Evolutionary conservation across 1,140 invertebrate genomes (phyloP), one percentile per base, ranked within the genome.

Genomic region (Calephelis virginiensis): DNA sequence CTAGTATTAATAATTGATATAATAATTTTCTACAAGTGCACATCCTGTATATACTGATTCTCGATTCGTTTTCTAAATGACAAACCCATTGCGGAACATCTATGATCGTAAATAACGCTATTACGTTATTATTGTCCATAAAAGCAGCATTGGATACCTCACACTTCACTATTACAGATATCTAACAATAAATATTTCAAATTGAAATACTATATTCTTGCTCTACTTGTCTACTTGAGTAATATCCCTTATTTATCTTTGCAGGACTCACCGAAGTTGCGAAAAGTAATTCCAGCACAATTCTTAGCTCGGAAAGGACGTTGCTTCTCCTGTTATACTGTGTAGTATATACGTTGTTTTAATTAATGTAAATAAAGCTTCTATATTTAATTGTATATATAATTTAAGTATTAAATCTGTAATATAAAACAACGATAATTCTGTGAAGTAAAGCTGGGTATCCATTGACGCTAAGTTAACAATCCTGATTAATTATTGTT

Each of bases 231-330:
- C 12, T 28, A 56, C 28, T 2, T 56, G 11, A 37, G 53, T 4
- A 56, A 56, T 56, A 56, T 37, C 28, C 14, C 28, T 17, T 6
- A 37, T 56, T 37, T 56, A 17, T 50, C 17, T 56, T 28, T 56
- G 17, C 82, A 89, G 86, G 86, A 84, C 75, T 88, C 0, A 90
- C 85, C 1, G 87, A 87, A 73, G 77, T 81, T 7, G 83, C 85
- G 1, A 90, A 88, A 65, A 85, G 79, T 12, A 78, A 74, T 50
- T 73, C 77, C 0, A 56, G 53, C 12, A 37, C 5, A 28, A 56
- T 56, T 37, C 53, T 37, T 1, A 37, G 28, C 17, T 68, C 66
- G 60, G 49, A 80, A 69, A 78, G 78, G 66, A 83, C 70, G 43
- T 71, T 81, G 28, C 65, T 81, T 62, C 66, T 80, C 50, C 40